Evolutionary conservation across 1,140 invertebrate species (phyloP).

Genomic region (Drosophila fuyamai): DNA sequence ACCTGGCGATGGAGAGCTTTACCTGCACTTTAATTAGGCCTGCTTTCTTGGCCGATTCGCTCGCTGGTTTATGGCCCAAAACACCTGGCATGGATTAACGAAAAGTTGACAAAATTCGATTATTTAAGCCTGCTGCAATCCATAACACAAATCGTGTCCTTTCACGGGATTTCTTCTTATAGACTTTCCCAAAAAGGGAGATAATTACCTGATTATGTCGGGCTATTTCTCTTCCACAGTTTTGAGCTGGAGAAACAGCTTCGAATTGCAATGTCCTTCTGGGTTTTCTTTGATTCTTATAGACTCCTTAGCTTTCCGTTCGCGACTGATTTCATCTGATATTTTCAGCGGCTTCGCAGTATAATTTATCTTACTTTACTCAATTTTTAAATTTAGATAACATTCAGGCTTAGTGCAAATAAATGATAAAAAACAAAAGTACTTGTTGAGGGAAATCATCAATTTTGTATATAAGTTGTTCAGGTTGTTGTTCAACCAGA

Average conservation of each 20-base stretch:
- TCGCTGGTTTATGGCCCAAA: constrained; percentile 19
- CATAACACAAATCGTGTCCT: constrained; percentile 5
- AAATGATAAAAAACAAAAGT: too few species aligned
- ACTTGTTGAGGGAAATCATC: background rate
- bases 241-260: background rate
- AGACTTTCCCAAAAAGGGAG: background rate
- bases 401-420: too few species aligned
- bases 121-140: constrained; percentile 13
- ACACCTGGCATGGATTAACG: constrained; percentile 53
- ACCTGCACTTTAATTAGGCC: constrained; percentile 15
- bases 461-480: background rate
- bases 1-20: constrained; percentile 29
- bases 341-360: background rate
- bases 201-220: constrained; percentile 9
- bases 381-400: too few species aligned
- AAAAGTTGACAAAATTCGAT: constrained; percentile 14
- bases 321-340: background rate
- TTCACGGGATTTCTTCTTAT: constrained; percentile 8
- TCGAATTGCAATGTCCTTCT: background rate
- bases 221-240: background rate
- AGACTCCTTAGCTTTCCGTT: background rate
- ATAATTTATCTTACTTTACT: too few species aligned
- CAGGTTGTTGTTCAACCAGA: background rate
- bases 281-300: background rate
- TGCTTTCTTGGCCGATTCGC: background rate